These are phyloP conservation scores for Desmodus rotundus DNA, from an alignment of 2,113 vertebrate species.

Conservation along the genomic window DNA sequence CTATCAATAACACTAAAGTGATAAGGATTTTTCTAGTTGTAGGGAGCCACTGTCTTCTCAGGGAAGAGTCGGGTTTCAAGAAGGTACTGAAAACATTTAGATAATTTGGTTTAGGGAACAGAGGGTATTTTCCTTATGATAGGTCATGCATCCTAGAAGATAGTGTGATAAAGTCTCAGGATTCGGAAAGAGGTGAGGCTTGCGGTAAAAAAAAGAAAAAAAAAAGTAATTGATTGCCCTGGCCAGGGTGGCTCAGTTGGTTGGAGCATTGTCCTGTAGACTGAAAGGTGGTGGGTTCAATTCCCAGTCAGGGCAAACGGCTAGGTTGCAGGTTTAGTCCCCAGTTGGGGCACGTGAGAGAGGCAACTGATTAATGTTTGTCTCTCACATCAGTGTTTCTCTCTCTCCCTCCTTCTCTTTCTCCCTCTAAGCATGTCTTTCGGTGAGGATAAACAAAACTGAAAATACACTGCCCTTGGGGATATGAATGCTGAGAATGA, in stretches of 20 bases:
- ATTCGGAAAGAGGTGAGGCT: background rate
- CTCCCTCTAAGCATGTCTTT: too few relatives aligned
- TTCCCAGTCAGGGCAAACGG: too few relatives aligned
- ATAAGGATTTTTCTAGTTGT: background rate
- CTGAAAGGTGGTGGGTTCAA: too few relatives aligned
- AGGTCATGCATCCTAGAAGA: background rate
- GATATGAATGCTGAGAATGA: background rate
- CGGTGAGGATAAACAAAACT: background rate
- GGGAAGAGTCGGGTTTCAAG: background rate
- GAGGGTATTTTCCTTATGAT: background rate
- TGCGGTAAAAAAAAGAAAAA: background rate
- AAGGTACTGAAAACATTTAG: background rate
- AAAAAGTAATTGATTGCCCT: too few relatives aligned
- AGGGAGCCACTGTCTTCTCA: background rate
- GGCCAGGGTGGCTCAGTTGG: too few relatives aligned
- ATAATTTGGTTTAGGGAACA: background rate
- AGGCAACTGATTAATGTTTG: too few relatives aligned
- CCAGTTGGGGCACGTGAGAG: too few relatives aligned
- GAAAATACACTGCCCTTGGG: background rate
- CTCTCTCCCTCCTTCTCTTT: too few relatives aligned
- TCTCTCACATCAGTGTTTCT: too few relatives aligned
- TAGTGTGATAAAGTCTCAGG: background rate
- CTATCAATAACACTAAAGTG: background rate
- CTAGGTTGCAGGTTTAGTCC: too few relatives aligned
- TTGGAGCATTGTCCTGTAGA: too few relatives aligned